Base-by-base conservation (phyloP, 2,113 vertebrate genomes). In the Sciurus niger region DNA sequence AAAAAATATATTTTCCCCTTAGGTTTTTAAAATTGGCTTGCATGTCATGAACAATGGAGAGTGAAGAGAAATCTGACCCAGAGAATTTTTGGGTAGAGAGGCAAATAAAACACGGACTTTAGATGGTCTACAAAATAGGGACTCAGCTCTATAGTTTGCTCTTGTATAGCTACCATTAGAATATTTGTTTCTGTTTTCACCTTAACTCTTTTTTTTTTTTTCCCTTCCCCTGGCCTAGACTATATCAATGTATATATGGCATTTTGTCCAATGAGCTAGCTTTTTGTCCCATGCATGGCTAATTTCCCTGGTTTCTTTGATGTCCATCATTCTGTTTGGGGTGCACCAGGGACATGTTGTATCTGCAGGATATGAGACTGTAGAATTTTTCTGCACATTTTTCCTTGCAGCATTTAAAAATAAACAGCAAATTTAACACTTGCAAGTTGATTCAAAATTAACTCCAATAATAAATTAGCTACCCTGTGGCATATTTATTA, bases 401-500 rank as follows among this genome's bases (percentile, higher is more conserved):
- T 53, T 18, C 32, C 37, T 8, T 25, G 37, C 76, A 87, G 37
- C 13, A 77, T 83, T 90, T 95, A 86, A 58, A 90, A 93, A 63
- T 51, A 90, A 93, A 60, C 14, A 84, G 51, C 34, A 67, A 40
- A 90, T 67, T 58, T 85, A 90, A 89, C 28, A 48, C 30, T 63
- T 76, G 25, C 40, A 76, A 76, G n/a, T 76, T 90, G 48, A 46
- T 63, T 86, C 20, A 80, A 86, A 46, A 76, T 63, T 70, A 89
- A 16, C 10, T 94, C 46, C 48, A 86, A 43, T 90, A 87, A 91
- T 40, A 84, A 85, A 79, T 73, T 73, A 77, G 30, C 28, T 79
- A 40, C 6, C 74, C 48, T 25, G 22, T 37, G 43, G 4, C 40
- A 58, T 34, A 46, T 55, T 85, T 63, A 32, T 84, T 76, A 28